These are phyloP conservation scores for Drosophila nr. perissopoda DNA, from an alignment of 2,888 invertebrate species.

Conservation along the genomic window DNA sequence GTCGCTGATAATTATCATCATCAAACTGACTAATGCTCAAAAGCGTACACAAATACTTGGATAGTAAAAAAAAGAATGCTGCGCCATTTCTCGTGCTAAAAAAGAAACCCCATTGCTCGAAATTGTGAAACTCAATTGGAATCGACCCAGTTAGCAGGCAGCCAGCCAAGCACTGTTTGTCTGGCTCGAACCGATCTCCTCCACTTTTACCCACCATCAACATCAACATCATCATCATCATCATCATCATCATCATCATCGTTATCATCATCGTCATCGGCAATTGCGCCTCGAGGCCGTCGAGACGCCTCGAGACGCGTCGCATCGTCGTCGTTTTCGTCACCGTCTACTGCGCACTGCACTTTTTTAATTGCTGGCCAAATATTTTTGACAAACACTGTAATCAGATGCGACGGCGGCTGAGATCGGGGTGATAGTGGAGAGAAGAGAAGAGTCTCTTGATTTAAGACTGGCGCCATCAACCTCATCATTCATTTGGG, in stretches of 20 bases:
- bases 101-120: conserved; percentile 40
- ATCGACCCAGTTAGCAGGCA: conserved; percentile 63
- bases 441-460: not conserved
- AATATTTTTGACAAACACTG: conserved; percentile 75
- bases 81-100: conserved; percentile 53
- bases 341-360: conserved; percentile 76
- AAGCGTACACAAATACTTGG: conserved; percentile 8
- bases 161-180: conserved; percentile 21
- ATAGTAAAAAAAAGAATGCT: conserved; percentile 41
- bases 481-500: conserved; percentile 39
- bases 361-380: conserved; percentile 73
- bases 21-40: conserved; percentile 34
- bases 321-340: conserved; percentile 41
- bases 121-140: conserved; percentile 67
- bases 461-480: conserved; percentile 45
- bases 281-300: conserved; percentile 38
- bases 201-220: conserved; percentile 34
- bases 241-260: not conserved
- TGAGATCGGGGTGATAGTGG: not conserved
- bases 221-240: conserved; percentile 6
- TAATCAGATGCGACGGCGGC: conserved; percentile 66
- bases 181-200: conserved; percentile 50
- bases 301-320: conserved; percentile 23
- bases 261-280: conserved; percentile 23
- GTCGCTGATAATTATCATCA: conserved; percentile 38